phyloP scores from a whole-genome alignment of 2,888 invertebrate genomes.

The Melanostoma scalare region DNA sequence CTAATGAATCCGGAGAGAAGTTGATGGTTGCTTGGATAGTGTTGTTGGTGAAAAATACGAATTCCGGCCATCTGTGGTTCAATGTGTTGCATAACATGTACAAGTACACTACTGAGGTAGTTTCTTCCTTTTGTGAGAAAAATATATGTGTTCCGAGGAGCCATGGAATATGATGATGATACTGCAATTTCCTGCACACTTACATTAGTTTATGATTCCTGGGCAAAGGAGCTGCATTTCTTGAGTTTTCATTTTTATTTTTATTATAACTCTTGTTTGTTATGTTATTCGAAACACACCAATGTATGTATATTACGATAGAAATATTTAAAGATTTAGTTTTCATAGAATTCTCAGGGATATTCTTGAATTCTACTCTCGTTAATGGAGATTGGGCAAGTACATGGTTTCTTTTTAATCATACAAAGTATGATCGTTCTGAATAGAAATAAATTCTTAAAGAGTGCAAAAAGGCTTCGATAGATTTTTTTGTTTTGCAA shows the following conservation, averaged over 20 bases:
- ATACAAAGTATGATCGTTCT: too few relatives aligned
- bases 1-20: constrained; percentile 57
- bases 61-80: constrained; percentile 46
- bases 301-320: neutral
- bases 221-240: constrained; percentile 21
- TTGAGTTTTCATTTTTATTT: constrained; percentile 1
- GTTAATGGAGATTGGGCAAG: neutral
- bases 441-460: too few relatives aligned
- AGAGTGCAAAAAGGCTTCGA: too few relatives aligned
- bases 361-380: neutral
- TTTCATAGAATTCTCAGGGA: neutral
- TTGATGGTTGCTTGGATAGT: constrained; percentile 36
- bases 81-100: constrained; percentile 17
- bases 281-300: constrained; percentile 7
- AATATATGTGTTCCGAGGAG: neutral
- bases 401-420: too few relatives aligned
- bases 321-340: constrained; percentile 14
- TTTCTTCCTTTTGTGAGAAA: constrained; percentile 7
- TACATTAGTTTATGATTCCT: constrained; percentile 38
- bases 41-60: constrained; percentile 37
- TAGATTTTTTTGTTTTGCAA: too few relatives aligned
- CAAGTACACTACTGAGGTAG: constrained; percentile 10
- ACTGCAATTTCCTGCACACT: constrained; percentile 17
- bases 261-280: neutral
- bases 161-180: constrained; percentile 13